Evolutionary conservation across 2,113 vertebrate species (phyloP).

Genomic region (Zosterops lateralis): DNA sequence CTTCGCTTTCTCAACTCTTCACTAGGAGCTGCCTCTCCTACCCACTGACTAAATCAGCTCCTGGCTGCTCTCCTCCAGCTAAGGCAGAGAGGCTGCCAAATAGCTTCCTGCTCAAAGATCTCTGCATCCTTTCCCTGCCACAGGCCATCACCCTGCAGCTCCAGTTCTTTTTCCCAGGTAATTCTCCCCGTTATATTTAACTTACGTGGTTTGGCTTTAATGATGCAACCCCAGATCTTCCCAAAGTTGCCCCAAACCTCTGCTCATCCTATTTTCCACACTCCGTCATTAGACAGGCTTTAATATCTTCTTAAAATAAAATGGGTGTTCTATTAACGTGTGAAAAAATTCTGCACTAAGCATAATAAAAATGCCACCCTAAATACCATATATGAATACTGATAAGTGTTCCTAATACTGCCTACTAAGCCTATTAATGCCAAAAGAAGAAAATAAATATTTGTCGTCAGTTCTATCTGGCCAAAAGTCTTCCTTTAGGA

Average conservation of each 20-base stretch:
- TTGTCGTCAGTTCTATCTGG: constrained; percentile 4
- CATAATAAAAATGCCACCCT: neutral
- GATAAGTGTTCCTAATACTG: neutral
- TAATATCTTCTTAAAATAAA: neutral
- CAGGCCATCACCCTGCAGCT: neutral
- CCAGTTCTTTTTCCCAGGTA: neutral
- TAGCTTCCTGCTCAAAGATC: constrained; percentile 9
- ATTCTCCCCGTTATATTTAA: neutral
- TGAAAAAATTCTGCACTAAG: neutral
- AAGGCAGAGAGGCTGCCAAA: constrained; percentile 35
- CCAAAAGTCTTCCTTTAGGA: constrained; percentile 22
- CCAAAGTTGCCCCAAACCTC: neutral
- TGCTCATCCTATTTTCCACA: neutral
- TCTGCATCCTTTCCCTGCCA: neutral
- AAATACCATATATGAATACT: neutral
- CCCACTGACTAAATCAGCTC: constrained; percentile 29
- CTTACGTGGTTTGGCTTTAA: neutral
- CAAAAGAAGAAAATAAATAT: constrained; percentile 28
- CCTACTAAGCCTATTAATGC: neutral
- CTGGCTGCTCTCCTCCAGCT: neutral
- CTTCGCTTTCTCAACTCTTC: constrained; percentile 9
- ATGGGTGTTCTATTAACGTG: neutral
- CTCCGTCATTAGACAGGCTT: neutral
- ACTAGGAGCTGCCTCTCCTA: constrained; percentile 1
- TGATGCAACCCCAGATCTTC: neutral